Evolutionary conservation across 2,113 vertebrate species (phyloP).

Genomic region (Calidris pygmaea): DNA sequence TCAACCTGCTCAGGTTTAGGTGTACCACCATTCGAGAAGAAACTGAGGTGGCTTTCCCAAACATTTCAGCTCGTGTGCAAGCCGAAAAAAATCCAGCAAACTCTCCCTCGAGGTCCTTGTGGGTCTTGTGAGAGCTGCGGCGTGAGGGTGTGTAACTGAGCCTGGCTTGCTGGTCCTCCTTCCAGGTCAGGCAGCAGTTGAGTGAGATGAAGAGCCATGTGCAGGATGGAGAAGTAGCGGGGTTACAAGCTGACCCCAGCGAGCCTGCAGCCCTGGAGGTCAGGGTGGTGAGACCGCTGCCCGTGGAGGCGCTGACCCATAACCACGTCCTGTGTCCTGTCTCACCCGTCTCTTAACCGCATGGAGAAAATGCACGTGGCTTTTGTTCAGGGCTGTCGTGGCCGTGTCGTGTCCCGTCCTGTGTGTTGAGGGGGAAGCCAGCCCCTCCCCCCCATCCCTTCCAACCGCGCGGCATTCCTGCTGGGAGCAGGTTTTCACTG

Average conservation of each 20-base stretch:
- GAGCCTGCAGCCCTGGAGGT: constrained; percentile 74
- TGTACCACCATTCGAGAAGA: background rate
- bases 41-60: background rate
- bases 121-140: background rate
- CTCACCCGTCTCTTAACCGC: background rate
- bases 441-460: rapidly evolving
- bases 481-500: background rate
- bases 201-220: constrained; percentile 77
- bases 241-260: constrained; percentile 68
- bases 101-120: background rate
- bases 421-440: background rate
- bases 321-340: background rate
- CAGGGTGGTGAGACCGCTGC: constrained; percentile 69
- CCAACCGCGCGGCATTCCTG: rapidly evolving
- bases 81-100: background rate
- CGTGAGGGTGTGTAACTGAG: background rate
- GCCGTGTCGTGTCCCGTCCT: background rate
- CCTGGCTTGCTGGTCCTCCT: constrained; percentile 69
- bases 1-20: background rate
- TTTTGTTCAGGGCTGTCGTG: background rate
- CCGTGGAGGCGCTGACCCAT: background rate
- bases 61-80: rapidly evolving
- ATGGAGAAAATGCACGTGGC: background rate
- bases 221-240: constrained; percentile 70
- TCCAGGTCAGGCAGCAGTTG: constrained; percentile 89